Evolutionary conservation across 2,797 vertebrate species (phyloP).

Genomic region (Chaetophractus vellerosus): DNA sequence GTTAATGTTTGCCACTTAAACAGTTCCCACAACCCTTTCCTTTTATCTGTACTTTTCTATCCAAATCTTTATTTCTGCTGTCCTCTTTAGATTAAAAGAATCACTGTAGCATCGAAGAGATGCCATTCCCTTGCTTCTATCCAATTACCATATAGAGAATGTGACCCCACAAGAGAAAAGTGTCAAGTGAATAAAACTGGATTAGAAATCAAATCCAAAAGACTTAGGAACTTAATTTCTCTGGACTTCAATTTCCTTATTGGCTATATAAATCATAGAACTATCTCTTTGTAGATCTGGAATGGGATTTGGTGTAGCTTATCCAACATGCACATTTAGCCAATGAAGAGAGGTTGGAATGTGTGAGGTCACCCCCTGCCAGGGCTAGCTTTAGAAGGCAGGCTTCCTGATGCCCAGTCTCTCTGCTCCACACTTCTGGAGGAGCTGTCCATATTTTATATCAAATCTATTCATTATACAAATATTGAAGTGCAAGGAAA

Average conservation of each 20-base stretch:
- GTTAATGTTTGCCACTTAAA: not conserved
- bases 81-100: conserved; percentile 15
- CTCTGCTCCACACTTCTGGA: not conserved
- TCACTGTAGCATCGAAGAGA: not conserved
- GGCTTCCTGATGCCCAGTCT: not conserved
- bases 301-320: not conserved
- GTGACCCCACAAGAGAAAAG: not conserved
- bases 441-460: not conserved
- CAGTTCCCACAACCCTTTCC: not conserved
- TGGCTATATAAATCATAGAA: not conserved
- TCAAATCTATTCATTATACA: not conserved
- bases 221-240: conserved; percentile 25
- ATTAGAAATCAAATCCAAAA: conserved; percentile 35
- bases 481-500: not conserved
- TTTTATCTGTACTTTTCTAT: not conserved
- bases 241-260: not conserved
- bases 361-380: rapidly evolving
- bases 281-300: not conserved
- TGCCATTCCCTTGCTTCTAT: not conserved
- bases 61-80: not conserved
- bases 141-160: not conserved
- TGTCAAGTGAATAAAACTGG: not conserved
- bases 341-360: not conserved
- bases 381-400: not conserved
- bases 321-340: not conserved